These are phyloP conservation scores for Diadema setosum DNA, from an alignment of 35 echinoderm and acorn worm genomes.

Conservation along the genomic window DNA sequence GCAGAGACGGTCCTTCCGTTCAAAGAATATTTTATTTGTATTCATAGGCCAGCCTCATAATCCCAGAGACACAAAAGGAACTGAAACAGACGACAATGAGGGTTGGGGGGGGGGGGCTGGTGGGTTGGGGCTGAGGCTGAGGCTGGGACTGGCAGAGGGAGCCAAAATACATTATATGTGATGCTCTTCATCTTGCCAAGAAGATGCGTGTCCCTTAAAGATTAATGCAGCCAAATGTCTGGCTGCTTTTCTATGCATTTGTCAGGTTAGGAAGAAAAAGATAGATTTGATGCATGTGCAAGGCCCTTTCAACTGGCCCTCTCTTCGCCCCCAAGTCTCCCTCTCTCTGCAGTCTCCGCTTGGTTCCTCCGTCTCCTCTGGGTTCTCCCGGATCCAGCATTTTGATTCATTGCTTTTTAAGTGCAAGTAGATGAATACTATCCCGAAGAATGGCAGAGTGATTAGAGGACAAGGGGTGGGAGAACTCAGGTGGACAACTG, in stretches of 20 bases:
- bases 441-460: constrained; percentile 1
- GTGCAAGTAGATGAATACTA: constrained; percentile 25
- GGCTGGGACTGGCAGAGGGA: too few species aligned
- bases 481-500: background rate
- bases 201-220: constrained; percentile 10
- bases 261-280: background rate
- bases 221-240: constrained; percentile 11
- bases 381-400: background rate
- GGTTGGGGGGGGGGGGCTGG: too few species aligned
- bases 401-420: constrained; percentile 26
- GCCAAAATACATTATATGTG: too few species aligned
- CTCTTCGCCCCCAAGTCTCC: background rate
- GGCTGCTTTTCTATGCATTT: background rate
- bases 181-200: too few species aligned
- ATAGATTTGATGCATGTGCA: constrained; percentile 21
- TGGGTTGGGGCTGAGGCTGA: too few species aligned
- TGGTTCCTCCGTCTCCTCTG: background rate
- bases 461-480: background rate
- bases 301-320: too few species aligned
- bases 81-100: too few species aligned
- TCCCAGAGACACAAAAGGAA: too few species aligned
- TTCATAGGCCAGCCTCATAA: too few species aligned
- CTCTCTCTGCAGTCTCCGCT: background rate
- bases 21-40: too few species aligned
- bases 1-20: too few species aligned